phyloP scores from a whole-genome alignment of 1,140 invertebrate species.

The Telenomus remus region DNA sequence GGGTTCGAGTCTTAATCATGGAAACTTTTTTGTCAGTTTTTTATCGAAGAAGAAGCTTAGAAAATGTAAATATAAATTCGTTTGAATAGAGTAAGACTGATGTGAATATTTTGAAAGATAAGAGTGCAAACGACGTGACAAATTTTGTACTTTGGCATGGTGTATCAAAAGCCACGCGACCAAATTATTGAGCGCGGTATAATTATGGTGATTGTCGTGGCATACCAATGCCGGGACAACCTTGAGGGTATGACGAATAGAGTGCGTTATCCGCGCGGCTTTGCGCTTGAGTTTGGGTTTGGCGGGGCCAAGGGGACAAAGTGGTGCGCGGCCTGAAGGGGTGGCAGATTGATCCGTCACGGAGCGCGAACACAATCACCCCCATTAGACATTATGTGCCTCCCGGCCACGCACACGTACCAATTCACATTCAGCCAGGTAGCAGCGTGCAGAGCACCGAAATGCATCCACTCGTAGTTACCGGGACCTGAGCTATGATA shows the following conservation, averaged over 20 bases:
- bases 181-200: constrained; percentile 12
- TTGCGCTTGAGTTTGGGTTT: constrained; percentile 60
- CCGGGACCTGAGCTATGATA: constrained; percentile 67
- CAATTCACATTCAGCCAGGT: constrained; percentile 53
- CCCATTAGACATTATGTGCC: constrained; percentile 75
- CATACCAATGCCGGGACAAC: constrained; percentile 43
- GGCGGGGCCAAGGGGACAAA: constrained; percentile 55
- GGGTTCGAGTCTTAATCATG: too few relatives aligned
- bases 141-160: not conserved
- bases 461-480: constrained; percentile 65
- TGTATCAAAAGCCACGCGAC: constrained; percentile 10
- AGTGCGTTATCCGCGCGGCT: constrained; percentile 62
- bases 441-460: constrained; percentile 59
- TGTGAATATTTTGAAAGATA: too few relatives aligned
- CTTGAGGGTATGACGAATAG: constrained; percentile 66
- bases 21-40: too few relatives aligned
- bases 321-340: constrained; percentile 62
- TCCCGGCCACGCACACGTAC: constrained; percentile 61
- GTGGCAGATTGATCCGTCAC: constrained; percentile 76
- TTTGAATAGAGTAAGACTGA: too few relatives aligned
- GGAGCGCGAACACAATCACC: constrained; percentile 74
- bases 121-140: not conserved
- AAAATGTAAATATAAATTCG: too few relatives aligned
- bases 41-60: too few relatives aligned
- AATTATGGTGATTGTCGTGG: constrained; percentile 28